A percentile compares a stretch with the other conserved stretches of the same genome.
Conservation (phyloP, 2,797 vertebrate genomes). For the Pristis pectinata region DNA sequence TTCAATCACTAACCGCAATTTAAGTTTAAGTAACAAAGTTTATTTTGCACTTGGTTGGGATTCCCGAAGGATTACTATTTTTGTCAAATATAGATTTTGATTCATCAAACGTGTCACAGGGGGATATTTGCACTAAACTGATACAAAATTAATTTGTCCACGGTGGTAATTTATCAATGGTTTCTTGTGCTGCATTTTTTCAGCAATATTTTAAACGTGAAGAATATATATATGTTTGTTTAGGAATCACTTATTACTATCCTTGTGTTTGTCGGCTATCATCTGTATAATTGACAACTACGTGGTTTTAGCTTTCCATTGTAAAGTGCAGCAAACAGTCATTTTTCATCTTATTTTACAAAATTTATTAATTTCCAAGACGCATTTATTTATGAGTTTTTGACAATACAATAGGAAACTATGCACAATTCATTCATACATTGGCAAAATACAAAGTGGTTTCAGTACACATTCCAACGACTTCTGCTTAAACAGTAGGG, state of each 20-base stretch:
- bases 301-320: background rate
- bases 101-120: background rate
- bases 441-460: slow-evolving; percentile 68
- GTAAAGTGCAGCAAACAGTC: slow-evolving; percentile 50
- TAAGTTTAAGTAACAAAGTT: background rate
- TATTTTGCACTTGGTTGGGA: background rate
- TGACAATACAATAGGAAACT: slow-evolving; percentile 51
- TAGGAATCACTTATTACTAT: too few relatives aligned
- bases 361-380: slow-evolving; percentile 41
- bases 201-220: background rate
- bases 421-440: slow-evolving; percentile 65
- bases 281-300: background rate
- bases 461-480: slow-evolving; percentile 59
- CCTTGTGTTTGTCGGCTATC: background rate
- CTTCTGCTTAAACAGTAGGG: slow-evolving; percentile 49
- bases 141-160: background rate
- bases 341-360: slow-evolving; percentile 36
- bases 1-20: background rate
- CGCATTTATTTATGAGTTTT: slow-evolving; percentile 42
- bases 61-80: background rate
- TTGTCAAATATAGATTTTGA: background rate
- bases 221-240: background rate
- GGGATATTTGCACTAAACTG: slow-evolving; percentile 1
- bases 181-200: background rate
- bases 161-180: background rate